Percentiles rank a stretch among this genome's conserved stretches.
Conservation (phyloP, 2,113 vertebrate species). For the Psophia crepitans region DNA sequence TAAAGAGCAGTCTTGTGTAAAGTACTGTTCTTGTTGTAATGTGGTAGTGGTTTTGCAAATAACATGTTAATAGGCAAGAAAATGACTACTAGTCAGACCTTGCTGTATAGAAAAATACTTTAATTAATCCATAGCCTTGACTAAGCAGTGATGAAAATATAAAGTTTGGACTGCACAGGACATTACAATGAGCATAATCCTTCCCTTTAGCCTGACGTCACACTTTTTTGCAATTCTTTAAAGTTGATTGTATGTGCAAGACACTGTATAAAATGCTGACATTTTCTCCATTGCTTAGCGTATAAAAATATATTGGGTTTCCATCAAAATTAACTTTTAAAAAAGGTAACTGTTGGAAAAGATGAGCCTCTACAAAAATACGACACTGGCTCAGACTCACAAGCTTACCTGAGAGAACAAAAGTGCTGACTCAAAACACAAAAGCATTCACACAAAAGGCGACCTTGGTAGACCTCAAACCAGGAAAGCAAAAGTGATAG, state of each 20-base stretch:
- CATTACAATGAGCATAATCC: conserved; percentile 1
- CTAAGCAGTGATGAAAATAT: conserved; percentile 5
- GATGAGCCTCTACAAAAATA: conserved; percentile 32
- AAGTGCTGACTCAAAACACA: conserved; percentile 3
- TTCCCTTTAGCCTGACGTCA: not conserved
- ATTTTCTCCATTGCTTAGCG: not conserved
- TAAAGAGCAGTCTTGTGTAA: not conserved
- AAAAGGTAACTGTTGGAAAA: conserved; percentile 28
- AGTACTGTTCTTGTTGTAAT: not conserved
- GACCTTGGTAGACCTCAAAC: not conserved
- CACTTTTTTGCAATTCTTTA: not conserved
- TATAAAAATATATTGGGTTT: conserved; percentile 65
- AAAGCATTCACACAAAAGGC: not conserved
- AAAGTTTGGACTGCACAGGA: not conserved
- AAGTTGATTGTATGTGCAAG: not conserved
- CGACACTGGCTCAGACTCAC: not conserved
- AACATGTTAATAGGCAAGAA: not conserved
- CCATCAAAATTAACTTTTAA: conserved; percentile 32
- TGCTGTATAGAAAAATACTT: conserved; percentile 70
- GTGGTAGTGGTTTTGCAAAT: not conserved
- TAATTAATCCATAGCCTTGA: conserved; percentile 23
- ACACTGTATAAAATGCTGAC: conserved; percentile 44
- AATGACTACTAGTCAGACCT: not conserved
- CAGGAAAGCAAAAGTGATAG: not conserved
- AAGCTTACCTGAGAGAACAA: conserved; percentile 18